Evolutionary conservation across 2,888 invertebrate genomes (phyloP), one percentile per base, ranked within the genome.

Genomic region (Ecliptopera silaceata): DNA sequence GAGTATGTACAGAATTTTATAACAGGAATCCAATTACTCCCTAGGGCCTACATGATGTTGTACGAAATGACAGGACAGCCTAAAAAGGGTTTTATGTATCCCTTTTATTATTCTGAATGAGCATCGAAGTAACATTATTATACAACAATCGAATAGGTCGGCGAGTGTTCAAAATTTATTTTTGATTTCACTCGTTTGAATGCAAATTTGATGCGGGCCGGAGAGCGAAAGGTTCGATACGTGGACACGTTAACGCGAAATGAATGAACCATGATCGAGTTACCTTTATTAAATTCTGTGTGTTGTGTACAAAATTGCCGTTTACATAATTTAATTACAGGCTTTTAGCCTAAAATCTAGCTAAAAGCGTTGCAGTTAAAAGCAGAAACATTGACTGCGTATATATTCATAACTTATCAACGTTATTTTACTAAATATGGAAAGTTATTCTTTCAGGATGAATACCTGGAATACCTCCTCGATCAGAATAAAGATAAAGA

Each of bases 171-270:
- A 32, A 63, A 61, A 59, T 64, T 66, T 77, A 78, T 75, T 76
- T 77, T 74, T 74, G 73, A 71, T 71, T 73, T 71, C 70, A 70
- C 73, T 79, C 75, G 75, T 79, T 79, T 77, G 70, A 68, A 83
- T 80, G 75, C 69, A 79, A 82, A 82, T 80, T 71, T 61, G 59
- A 56, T 61, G 45, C 43, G 38, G 42, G 36, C 61, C 53, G 66
- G 62, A 68, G 60, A 72, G 69, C 61, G 67, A 75, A 75, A 75
- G 75, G 74, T 73, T 64, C 69, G 64, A 70, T 69, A 65, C 71
- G 66, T 68, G 68, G 59, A 69, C 65, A 65, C 63, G 71, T 63
- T 71, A 71, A 77, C 73, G 71, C 68, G 58, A 65, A 74, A 71
- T 71, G 70, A 76, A 77, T 79, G 70, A 69, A 70, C 66, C 65